Evolutionary conservation across 2,888 invertebrate genomes (phyloP).

Genomic region (Bombylius major): DNA sequence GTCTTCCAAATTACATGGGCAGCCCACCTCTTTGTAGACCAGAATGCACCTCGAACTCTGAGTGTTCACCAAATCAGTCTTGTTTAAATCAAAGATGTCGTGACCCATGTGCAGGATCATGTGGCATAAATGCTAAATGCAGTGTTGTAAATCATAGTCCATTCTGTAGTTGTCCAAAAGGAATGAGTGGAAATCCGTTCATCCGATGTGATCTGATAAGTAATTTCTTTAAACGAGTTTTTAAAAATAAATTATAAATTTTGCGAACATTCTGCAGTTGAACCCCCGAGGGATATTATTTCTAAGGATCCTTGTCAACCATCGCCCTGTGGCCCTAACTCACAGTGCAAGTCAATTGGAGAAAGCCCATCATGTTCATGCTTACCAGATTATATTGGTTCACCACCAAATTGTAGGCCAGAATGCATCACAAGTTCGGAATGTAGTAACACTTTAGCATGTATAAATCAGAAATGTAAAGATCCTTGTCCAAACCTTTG

Average conservation of each 20-base stretch:
- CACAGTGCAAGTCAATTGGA: slow-evolving; percentile 54
- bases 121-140: slow-evolving; percentile 61
- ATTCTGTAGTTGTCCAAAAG: slow-evolving; percentile 57
- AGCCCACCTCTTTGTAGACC: slow-evolving; percentile 67
- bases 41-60: slow-evolving; percentile 61
- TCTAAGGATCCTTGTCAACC: slow-evolving; percentile 57
- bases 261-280: slow-evolving; percentile 26
- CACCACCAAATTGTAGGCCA: slow-evolving; percentile 64
- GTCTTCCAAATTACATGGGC: slow-evolving; percentile 56
- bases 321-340: slow-evolving; percentile 69
- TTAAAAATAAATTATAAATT: slow-evolving; percentile 10
- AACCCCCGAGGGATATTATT: slow-evolving; percentile 36
- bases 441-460: slow-evolving; percentile 54
- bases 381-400: slow-evolving; percentile 49
- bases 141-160: slow-evolving; percentile 70
- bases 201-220: slow-evolving; percentile 49
- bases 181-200: slow-evolving; percentile 65
- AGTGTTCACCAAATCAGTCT: slow-evolving; percentile 59
- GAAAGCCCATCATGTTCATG: slow-evolving; percentile 65
- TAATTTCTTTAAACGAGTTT: slow-evolving; percentile 13
- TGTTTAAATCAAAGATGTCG: slow-evolving; percentile 69
- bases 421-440: slow-evolving; percentile 70
- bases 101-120: slow-evolving; percentile 73
- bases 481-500: slow-evolving; percentile 63
- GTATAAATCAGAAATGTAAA: slow-evolving; percentile 61